Conservation (phyloP, 2,888 invertebrate genomes). For the Alloscopus bannaensis region DNA sequence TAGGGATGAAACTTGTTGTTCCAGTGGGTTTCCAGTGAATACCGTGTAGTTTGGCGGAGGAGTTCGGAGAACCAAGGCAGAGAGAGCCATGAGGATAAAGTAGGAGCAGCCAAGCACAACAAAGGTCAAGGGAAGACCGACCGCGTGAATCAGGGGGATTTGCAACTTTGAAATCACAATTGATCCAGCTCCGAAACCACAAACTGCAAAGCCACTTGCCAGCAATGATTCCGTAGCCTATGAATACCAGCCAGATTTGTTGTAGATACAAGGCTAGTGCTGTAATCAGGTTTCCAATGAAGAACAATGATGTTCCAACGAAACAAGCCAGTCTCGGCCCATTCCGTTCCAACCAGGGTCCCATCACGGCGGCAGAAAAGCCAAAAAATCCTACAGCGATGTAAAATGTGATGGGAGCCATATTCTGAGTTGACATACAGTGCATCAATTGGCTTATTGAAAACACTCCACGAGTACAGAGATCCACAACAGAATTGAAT, state of each 20-base stretch:
- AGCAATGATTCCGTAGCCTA: constrained; percentile 55
- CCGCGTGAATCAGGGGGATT: constrained; percentile 58
- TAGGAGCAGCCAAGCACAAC: constrained; percentile 63
- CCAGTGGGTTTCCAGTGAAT: neutral
- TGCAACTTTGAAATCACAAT: constrained; percentile 66
- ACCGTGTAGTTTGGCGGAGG: constrained; percentile 66
- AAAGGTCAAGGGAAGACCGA: constrained; percentile 67
- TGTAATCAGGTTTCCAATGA: constrained; percentile 63
- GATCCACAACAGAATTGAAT: constrained; percentile 68
- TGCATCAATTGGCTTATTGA: constrained; percentile 70
- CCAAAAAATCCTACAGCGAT: constrained; percentile 70
- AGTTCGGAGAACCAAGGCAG: constrained; percentile 61
- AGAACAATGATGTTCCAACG: constrained; percentile 61
- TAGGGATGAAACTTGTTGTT: neutral
- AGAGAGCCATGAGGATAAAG: constrained; percentile 54
- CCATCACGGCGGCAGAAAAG: constrained; percentile 66
- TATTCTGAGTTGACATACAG: constrained; percentile 58
- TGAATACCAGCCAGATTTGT: constrained; percentile 62
- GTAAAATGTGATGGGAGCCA: constrained; percentile 71
- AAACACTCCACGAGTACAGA: constrained; percentile 71
- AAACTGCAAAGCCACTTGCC: constrained; percentile 68
- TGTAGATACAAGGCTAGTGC: constrained; percentile 62
- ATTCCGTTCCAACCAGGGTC: constrained; percentile 69
- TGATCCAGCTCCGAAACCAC: constrained; percentile 69
- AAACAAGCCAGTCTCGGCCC: constrained; percentile 64